These are phyloP conservation scores for Arge pagana DNA, from an alignment of 2,888 invertebrate genomes.

Conservation along the genomic window DNA sequence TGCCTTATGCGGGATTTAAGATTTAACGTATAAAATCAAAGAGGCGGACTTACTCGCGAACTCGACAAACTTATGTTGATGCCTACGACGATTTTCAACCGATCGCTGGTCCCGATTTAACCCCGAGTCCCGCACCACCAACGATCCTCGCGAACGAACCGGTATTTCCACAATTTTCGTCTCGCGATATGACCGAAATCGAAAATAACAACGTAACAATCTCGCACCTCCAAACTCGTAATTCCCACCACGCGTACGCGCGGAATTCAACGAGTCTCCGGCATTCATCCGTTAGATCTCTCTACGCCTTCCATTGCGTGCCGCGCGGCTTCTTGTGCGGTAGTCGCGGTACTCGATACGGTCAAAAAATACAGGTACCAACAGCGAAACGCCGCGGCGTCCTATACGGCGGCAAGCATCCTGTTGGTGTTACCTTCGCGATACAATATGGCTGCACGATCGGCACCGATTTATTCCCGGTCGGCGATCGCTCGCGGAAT, in stretches of 20 bases:
- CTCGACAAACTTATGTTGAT: slow-evolving; percentile 41
- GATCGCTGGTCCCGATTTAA: slow-evolving; percentile 33
- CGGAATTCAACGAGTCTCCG: background rate
- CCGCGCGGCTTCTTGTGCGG: slow-evolving; percentile 12
- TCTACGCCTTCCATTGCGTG: background rate
- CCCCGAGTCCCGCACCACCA: no score
- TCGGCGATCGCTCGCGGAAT: slow-evolving; percentile 7
- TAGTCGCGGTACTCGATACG: slow-evolving; percentile 1
- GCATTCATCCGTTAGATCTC: background rate
- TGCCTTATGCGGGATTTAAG: slow-evolving; percentile 42
- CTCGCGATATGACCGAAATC: background rate
- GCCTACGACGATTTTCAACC: slow-evolving; percentile 39
- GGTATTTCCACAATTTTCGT: background rate
- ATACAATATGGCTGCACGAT: slow-evolving; percentile 6
- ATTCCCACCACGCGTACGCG: background rate
- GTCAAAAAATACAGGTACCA: slow-evolving; percentile 14
- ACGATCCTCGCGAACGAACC: background rate
- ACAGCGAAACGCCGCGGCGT: slow-evolving; percentile 17
- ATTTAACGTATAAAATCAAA: slow-evolving; percentile 25
- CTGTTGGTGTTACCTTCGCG: slow-evolving; percentile 7
- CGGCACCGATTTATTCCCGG: slow-evolving; percentile 1
- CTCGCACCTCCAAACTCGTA: no score
- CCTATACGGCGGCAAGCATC: slow-evolving; percentile 15
- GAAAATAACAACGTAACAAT: no score
- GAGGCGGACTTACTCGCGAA: slow-evolving; percentile 4